Base-by-base conservation (phyloP, 2,113 vertebrate genomes). In the Uria aalge region DNA sequence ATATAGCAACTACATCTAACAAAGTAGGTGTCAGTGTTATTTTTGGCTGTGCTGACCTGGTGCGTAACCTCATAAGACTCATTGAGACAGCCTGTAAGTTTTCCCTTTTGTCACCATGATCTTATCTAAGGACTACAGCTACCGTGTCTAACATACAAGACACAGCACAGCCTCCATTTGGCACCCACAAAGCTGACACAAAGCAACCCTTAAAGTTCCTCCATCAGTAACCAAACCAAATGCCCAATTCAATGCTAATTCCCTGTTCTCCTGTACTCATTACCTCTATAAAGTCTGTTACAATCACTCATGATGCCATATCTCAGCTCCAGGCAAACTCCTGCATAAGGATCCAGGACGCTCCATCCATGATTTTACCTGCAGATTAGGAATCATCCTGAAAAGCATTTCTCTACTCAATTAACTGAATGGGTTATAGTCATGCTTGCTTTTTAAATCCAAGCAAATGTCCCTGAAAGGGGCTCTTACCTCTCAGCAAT, bases 401-500 rank as follows among this genome's bases (percentile, higher is more conserved):
- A 18, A 68, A 67, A 43, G 10, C 15, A 23, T 83, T 90, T 76
- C 32, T 85, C 20, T 12, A 7, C 30, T 73, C 30, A 71, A 15
- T 57, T 60, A 85, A 27, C 6, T 15, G 17, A 68, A 43, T 22
- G 15, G 32, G 2, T 69, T 64, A 69, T 8, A 69, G 22, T 6
- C 30, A 71, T 6, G 8, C 10, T 50, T 4, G 2, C 7, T 32
- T 50, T 82, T 57, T 41, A 3, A 62, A 64, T 43, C 36, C 21
- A 71, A 76, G 64, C 6, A 47, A 66, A 38, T 7, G 2, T 15
- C 27, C 17, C n/a, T 30, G 7, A 52, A 81, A 83, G 23, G 15
- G 16, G 1, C 9, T 67, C 6, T 55, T 48, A 34, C 26, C 23
- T 66, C 29, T 74, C 47, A 55, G 5, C 0, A 0, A 66, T 3